These are phyloP conservation scores for Drosophila bipectinata DNA, from an alignment of 1,140 invertebrate species.

Conservation along the genomic window DNA sequence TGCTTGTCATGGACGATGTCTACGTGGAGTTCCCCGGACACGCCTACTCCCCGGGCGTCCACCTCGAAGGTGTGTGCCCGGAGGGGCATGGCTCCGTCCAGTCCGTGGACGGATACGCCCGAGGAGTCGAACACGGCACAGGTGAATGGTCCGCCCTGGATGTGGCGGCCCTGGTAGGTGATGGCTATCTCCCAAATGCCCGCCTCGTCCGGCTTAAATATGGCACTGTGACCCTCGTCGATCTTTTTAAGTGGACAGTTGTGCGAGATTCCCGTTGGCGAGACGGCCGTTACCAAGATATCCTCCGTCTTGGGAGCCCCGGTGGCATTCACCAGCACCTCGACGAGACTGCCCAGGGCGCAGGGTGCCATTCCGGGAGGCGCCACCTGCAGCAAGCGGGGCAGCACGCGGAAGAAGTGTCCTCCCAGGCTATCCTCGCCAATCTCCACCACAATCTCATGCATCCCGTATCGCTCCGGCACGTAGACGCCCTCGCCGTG, in stretches of 20 bases:
- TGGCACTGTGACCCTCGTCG: slow-evolving; percentile 94
- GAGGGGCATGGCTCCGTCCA: slow-evolving; percentile 91
- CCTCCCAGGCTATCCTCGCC: slow-evolving; percentile 86
- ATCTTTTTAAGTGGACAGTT: slow-evolving; percentile 91
- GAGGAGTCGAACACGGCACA: slow-evolving; percentile 98
- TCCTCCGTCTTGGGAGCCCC: slow-evolving; percentile 92
- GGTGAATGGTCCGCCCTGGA: slow-evolving; percentile 97
- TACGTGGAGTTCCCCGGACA: slow-evolving; percentile 93
- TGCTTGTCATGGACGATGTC: slow-evolving; percentile 94
- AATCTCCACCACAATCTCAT: slow-evolving; percentile 90
- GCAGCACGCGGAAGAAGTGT: slow-evolving; percentile 94
- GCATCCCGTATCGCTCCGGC: slow-evolving; percentile 96
- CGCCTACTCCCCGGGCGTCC: slow-evolving; percentile 93
- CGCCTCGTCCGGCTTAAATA: slow-evolving; percentile 98
- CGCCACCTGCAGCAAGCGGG: slow-evolving; percentile 92
- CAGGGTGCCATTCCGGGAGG: slow-evolving; percentile 97
- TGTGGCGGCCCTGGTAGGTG: slow-evolving; percentile 97
- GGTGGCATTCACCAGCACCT: slow-evolving; percentile 96
- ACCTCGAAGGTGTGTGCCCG: slow-evolving; percentile 92
- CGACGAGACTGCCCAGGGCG: slow-evolving; percentile 95
- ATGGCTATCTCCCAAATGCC: slow-evolving; percentile 98
- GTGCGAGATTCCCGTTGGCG: slow-evolving; percentile 91
- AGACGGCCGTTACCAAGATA: slow-evolving; percentile 94
- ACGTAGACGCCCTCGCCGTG: slow-evolving; percentile 92
- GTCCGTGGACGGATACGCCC: slow-evolving; percentile 90